These are phyloP conservation scores for Limonius californicus DNA, from an alignment of 1,140 invertebrate genomes.

Conservation along the genomic window DNA sequence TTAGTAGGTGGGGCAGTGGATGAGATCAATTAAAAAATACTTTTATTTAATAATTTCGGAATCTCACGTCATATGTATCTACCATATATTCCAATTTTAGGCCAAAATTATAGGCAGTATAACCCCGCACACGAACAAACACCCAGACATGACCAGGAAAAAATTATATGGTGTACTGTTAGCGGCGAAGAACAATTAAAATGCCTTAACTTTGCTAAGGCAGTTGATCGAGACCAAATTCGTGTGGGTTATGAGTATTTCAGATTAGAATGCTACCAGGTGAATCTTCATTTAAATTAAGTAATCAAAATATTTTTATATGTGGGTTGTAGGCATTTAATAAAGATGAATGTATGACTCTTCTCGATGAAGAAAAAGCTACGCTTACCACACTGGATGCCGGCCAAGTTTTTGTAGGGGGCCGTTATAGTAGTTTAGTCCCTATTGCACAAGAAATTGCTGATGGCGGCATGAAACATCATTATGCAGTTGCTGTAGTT, in stretches of 20 bases:
- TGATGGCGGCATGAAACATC: constrained; percentile 56
- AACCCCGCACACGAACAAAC: not conserved
- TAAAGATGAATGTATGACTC: constrained; percentile 78
- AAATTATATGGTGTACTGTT: constrained; percentile 73
- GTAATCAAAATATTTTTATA: too few species aligned
- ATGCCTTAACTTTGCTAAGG: constrained; percentile 66
- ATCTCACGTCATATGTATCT: not conserved
- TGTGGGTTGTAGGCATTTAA: constrained; percentile 64
- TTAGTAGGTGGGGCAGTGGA: not conserved
- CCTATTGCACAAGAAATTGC: constrained; percentile 81
- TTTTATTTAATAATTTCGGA: not conserved
- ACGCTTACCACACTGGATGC: constrained; percentile 86
- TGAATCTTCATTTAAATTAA: constrained; percentile 32
- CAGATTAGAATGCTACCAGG: constrained; percentile 60
- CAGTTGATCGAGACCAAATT: constrained; percentile 60
- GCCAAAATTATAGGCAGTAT: not conserved
- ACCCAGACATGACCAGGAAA: constrained; percentile 21
- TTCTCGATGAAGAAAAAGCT: constrained; percentile 71
- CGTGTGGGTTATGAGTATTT: constrained; percentile 61
- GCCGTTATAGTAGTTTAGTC: constrained; percentile 87
- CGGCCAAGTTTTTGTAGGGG: constrained; percentile 89
- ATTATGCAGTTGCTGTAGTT: constrained; percentile 83
- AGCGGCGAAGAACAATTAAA: constrained; percentile 69
- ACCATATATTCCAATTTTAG: not conserved
- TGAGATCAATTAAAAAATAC: not conserved